phyloP scores from a whole-genome alignment of 2,113 vertebrate species.

The Loxodonta africana region DNA sequence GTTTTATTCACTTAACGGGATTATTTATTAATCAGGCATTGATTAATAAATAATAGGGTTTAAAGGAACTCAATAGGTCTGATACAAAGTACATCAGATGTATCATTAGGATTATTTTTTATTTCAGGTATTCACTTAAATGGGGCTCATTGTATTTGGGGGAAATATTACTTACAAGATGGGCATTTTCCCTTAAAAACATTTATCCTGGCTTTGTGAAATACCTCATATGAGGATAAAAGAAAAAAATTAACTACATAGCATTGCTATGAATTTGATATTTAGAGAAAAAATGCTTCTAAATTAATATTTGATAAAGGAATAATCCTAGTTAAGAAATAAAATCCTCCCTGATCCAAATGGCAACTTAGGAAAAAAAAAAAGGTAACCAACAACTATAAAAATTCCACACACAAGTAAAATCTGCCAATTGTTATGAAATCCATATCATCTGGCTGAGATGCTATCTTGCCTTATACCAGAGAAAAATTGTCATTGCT shows the following conservation, averaged over 20 bases:
- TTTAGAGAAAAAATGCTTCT: slow-evolving; percentile 80
- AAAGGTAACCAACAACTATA: slow-evolving; percentile 69
- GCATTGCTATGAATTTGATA: slow-evolving; percentile 80
- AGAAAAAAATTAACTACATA: slow-evolving; percentile 81
- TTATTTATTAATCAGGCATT: slow-evolving; percentile 88
- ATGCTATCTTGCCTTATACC: slow-evolving; percentile 49
- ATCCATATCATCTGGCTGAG: slow-evolving; percentile 71
- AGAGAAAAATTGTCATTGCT: slow-evolving; percentile 64
- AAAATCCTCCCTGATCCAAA: slow-evolving; percentile 86
- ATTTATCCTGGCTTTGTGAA: slow-evolving; percentile 84
- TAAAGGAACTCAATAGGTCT: slow-evolving; percentile 77
- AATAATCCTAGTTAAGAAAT: slow-evolving; percentile 86
- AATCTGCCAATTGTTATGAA: slow-evolving; percentile 73
- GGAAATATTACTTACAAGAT: slow-evolving; percentile 83
- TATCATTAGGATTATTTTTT: slow-evolving; percentile 87
- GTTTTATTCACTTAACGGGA: slow-evolving; percentile 87
- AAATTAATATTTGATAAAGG: slow-evolving; percentile 86
- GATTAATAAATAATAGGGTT: slow-evolving; percentile 79
- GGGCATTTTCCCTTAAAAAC: slow-evolving; percentile 84
- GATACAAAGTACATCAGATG: slow-evolving; percentile 81
- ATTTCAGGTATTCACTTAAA: slow-evolving; percentile 87
- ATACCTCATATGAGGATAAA: slow-evolving; percentile 85
- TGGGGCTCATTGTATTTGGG: slow-evolving; percentile 80
- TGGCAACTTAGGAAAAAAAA: slow-evolving; percentile 77
- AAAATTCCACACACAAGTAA: slow-evolving; percentile 73